Evolutionary conservation across 2,113 vertebrate species (phyloP).

Genomic region (Tetrax tetrax): DNA sequence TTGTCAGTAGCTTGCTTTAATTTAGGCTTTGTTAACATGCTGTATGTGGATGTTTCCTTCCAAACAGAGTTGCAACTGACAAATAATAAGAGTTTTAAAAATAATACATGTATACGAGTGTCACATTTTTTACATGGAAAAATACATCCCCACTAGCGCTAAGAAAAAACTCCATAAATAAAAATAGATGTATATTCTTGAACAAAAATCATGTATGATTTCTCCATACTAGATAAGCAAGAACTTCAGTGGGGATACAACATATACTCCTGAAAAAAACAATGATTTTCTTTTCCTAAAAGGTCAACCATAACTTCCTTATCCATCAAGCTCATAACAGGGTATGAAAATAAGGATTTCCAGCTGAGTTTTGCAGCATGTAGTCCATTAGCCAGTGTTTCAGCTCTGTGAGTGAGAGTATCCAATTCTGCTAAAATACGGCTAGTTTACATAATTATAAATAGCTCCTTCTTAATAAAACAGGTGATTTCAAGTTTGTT

Average conservation of each 20-base stretch:
- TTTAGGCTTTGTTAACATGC: background rate
- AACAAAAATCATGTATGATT: background rate
- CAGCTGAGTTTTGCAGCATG: background rate
- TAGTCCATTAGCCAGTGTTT: background rate
- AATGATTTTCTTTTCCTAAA: background rate
- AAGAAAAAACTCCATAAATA: background rate
- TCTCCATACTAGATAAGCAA: background rate
- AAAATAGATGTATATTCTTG: background rate
- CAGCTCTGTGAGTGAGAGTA: background rate
- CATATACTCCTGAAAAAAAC: background rate
- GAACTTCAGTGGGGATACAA: background rate
- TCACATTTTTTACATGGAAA: background rate
- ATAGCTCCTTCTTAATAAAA: background rate
- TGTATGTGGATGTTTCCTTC: background rate
- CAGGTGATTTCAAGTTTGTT: background rate
- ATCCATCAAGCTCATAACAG: background rate
- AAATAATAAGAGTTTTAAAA: background rate
- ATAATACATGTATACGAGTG: background rate
- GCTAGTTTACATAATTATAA: background rate
- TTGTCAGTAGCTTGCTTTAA: fast-evolving
- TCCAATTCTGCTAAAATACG: background rate
- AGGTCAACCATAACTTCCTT: background rate
- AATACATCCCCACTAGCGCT: background rate
- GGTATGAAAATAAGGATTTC: background rate
- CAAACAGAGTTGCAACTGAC: background rate